phyloP scores from a whole-genome alignment of 2,113 vertebrate genomes.

The Carlito syrichta region DNA sequence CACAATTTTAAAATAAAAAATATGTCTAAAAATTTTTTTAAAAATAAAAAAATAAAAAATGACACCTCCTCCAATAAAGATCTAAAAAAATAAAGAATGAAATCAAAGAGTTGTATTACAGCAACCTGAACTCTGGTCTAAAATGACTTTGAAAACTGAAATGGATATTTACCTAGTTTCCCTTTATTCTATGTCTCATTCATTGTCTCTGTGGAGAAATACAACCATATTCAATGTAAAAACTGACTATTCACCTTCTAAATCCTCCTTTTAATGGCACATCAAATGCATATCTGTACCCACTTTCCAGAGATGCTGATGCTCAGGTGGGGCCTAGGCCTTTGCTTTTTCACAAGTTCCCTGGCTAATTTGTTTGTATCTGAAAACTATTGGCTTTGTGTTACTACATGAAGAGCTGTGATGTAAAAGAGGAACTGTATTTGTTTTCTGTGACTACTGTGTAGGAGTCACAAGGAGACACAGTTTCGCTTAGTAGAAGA shows the following conservation, averaged over 20 bases:
- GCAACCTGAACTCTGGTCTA: neutral
- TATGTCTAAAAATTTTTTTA: too few relatives aligned
- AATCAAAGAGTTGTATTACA: neutral
- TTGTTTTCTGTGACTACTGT: constrained; percentile 17
- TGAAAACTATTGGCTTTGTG: neutral
- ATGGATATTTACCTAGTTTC: neutral
- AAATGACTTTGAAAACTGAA: constrained; percentile 21
- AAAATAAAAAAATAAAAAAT: constrained; percentile 32
- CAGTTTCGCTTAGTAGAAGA: constrained; percentile 21
- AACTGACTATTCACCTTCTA: neutral
- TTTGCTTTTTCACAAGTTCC: constrained; percentile 18
- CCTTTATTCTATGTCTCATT: neutral
- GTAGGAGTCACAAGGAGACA: constrained; percentile 13
- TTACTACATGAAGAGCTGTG: neutral
- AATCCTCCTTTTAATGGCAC: neutral
- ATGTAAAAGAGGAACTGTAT: constrained; percentile 40
- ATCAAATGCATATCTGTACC: neutral
- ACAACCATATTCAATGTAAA: neutral
- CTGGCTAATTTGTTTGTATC: neutral
- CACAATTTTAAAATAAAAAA: too few relatives aligned
- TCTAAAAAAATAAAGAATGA: neutral
- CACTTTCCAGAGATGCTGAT: neutral
- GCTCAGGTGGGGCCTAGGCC: neutral
- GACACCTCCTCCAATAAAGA: neutral
- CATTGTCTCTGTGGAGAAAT: neutral